phyloP scores from a whole-genome alignment of 2,113 vertebrate species.

The Oryzias javanicus region DNA sequence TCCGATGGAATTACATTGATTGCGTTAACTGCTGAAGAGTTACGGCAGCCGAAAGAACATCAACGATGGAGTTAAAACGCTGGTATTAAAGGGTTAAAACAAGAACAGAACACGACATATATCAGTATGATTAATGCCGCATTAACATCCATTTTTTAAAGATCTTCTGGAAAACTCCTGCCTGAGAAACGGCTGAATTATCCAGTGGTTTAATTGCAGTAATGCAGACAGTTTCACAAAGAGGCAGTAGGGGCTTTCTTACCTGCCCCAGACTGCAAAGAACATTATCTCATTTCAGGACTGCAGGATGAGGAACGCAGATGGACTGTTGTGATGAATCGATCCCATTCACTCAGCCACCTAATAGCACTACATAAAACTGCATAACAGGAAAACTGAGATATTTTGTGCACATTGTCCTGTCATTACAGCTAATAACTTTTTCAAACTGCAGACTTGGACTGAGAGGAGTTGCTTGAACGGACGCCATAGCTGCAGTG shows the following conservation, averaged over 20 bases:
- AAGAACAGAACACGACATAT: too few species aligned
- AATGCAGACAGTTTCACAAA: slow-evolving; percentile 24
- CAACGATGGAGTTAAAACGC: too few species aligned
- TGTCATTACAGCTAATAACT: slow-evolving; percentile 52
- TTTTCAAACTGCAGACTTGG: slow-evolving; percentile 38
- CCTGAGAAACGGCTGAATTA: slow-evolving; percentile 1
- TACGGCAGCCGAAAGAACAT: too few species aligned
- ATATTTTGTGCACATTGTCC: slow-evolving; percentile 42
- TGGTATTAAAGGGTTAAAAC: too few species aligned
- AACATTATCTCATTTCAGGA: slow-evolving; percentile 62
- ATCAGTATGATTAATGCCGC: too few species aligned
- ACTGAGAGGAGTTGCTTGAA: slow-evolving; percentile 30
- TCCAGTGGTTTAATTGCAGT: slow-evolving; percentile 6
- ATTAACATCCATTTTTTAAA: background rate
- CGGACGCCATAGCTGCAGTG: slow-evolving; percentile 26
- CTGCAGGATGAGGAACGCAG: slow-evolving; percentile 66
- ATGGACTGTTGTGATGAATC: slow-evolving; percentile 59
- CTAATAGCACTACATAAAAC: slow-evolving; percentile 57
- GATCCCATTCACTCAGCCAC: slow-evolving; percentile 50
- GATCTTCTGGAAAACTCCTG: background rate
- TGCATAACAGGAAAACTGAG: slow-evolving; percentile 52
- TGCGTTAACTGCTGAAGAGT: too few species aligned
- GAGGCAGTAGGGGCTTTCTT: slow-evolving; percentile 22
- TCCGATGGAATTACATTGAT: too few species aligned
- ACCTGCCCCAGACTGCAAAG: slow-evolving; percentile 65